A percentile compares a stretch with the other conserved stretches of the same genome.
Evolutionary conservation across 2,888 invertebrate species (phyloP).

Genomic region (Limnephilus auricula): DNA sequence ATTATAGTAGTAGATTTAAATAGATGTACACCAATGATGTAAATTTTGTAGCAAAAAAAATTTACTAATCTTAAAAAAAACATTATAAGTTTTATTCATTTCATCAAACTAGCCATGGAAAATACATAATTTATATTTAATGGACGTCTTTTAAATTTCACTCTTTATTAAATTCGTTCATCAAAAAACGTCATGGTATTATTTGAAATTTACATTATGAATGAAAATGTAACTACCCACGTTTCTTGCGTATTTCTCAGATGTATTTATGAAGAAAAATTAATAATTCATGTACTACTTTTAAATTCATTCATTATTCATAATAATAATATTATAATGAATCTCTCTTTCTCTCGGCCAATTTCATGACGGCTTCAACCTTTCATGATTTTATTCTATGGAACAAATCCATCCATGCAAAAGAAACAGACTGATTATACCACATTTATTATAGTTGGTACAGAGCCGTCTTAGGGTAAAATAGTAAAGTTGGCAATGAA

Average conservation of each 20-base stretch:
- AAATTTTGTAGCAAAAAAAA: no score
- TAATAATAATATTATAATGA: background rate
- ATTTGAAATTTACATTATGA: background rate
- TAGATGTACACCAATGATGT: no score
- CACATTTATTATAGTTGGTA: background rate
- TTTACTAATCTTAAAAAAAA: no score
- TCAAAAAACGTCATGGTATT: background rate
- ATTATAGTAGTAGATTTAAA: no score
- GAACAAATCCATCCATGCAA: background rate
- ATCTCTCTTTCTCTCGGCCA: background rate
- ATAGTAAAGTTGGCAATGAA: no score
- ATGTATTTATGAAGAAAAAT: background rate
- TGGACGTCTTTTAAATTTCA: no score
- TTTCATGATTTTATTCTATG: background rate
- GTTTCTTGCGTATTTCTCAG: background rate
- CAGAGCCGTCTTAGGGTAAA: no score
- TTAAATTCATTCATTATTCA: background rate
- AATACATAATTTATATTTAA: no score
- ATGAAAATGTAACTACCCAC: background rate
- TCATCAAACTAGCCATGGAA: no score
- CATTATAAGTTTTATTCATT: background rate
- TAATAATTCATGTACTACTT: background rate
- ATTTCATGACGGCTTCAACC: background rate
- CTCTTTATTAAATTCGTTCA: background rate
- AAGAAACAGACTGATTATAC: background rate